Evolutionary conservation across 2,797 vertebrate genomes (phyloP).

Genomic region (Myoxocephalus aenaeus): DNA sequence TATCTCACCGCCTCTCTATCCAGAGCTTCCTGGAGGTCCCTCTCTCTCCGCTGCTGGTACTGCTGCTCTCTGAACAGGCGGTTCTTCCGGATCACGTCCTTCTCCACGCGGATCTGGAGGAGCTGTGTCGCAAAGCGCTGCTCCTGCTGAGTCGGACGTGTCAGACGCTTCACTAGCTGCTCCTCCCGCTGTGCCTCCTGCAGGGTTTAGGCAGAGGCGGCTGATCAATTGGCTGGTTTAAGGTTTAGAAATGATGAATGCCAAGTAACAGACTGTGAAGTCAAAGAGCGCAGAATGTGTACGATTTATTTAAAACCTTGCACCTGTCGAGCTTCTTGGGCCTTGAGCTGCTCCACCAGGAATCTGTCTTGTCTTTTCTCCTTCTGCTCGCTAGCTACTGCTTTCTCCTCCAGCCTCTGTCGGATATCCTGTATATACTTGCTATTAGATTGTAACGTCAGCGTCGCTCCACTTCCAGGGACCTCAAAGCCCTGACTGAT

Average conservation of each 20-base stretch:
- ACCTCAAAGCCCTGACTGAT: constrained; percentile 14
- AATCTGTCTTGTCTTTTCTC: constrained; percentile 87
- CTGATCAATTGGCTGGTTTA: constrained; percentile 3
- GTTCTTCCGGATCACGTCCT: constrained; percentile 91
- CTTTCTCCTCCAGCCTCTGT: constrained; percentile 87
- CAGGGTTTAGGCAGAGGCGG: constrained; percentile 9
- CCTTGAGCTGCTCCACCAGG: constrained; percentile 87
- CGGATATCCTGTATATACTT: constrained; percentile 90
- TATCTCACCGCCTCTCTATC: constrained; percentile 91
- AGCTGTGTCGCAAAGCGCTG: constrained; percentile 90
- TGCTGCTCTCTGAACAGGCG: constrained; percentile 91
- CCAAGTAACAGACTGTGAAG: constrained; percentile 6
- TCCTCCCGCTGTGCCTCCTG: constrained; percentile 89
- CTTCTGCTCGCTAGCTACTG: constrained; percentile 83
- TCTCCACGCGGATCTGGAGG: constrained; percentile 90
- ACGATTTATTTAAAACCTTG: constrained; percentile 20
- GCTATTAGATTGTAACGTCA: constrained; percentile 84
- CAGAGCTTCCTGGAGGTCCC: constrained; percentile 90
- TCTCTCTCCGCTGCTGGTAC: constrained; percentile 87
- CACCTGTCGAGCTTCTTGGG: constrained; percentile 91
- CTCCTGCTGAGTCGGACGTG: constrained; percentile 92
- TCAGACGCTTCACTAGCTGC: constrained; percentile 89
- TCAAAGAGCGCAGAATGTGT: background rate
- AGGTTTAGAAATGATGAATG: background rate
- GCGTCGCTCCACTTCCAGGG: constrained; percentile 55